Base-by-base conservation (phyloP, 1,140 invertebrate genomes). In the Onthophagus taurus region DNA sequence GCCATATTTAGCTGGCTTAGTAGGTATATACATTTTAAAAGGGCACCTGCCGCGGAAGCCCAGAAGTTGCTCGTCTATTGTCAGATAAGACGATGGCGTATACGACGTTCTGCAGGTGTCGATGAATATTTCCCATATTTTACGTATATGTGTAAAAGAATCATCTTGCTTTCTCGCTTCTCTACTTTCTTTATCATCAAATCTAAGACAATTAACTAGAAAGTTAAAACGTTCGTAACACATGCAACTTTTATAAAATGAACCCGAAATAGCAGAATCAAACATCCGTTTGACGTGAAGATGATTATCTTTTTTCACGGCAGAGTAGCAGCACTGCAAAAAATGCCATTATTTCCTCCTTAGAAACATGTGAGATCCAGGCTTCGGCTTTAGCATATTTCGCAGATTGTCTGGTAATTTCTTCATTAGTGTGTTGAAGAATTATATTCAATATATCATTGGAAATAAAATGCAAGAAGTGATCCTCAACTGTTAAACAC, bases 121-220 rank as follows among this genome's bases (percentile, higher is more conserved):
- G 31, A 61, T 55, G 44, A 65, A 59, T 6, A 47, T 46, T 12
- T 65, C 51, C 58, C 57, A 69, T 37, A 67, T 45, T 37, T 64
- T 51, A 44, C 58, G 47, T 7, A 67, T 59, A 4, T 47, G 53
- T 17, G 59, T 58, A 54, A 67, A 63, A 39, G 50, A 46, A 49
- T 66, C 62, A 21, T 37, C 18, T 42, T 46, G 31, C 31, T 46
- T 51, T 39, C 55, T 44, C 36, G 48, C 44, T 3, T 31, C 16
- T 41, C 60, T 45, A 14, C 55, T 59, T 39, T 23, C 30, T 50
- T 55, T 58, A 30, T 60, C 50, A 47, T 65, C 57, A 45, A 66
- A 61, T 29, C 61, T 48, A 5, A 67, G 26, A 45, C 53, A 60
- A 29, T 48, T 43, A 19, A 60, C 31, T 8, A 68, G 24, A 52